Conservation (phyloP, 2,888 invertebrate genomes). For the Anaspis maculata region DNA sequence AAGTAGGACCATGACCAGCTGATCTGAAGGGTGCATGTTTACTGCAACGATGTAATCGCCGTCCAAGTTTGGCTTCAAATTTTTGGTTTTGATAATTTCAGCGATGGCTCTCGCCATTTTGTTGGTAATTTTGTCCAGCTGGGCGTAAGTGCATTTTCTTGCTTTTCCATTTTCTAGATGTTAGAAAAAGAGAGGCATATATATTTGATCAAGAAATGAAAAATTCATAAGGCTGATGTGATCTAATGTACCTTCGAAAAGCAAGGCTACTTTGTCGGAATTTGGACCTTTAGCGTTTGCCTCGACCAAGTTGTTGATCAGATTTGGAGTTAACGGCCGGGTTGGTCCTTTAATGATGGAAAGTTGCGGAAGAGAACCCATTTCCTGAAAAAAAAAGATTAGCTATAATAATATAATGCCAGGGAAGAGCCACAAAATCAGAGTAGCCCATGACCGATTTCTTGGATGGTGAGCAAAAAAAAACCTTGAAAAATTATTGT, state of each 20-base stretch:
- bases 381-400: conserved; percentile 38
- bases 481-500: too few species aligned
- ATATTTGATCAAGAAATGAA: neutral
- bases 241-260: conserved; percentile 47
- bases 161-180: conserved; percentile 20
- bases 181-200: neutral
- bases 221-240: conserved; percentile 1
- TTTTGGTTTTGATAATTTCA: conserved; percentile 36
- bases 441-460: too few species aligned
- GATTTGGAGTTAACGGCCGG: conserved; percentile 27
- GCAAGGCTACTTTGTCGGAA: conserved; percentile 50
- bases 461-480: too few species aligned
- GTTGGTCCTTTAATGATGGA: conserved; percentile 61
- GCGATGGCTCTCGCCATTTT: conserved; percentile 50
- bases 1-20: conserved; percentile 56
- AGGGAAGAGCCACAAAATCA: too few species aligned
- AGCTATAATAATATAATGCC: too few species aligned
- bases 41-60: conserved; percentile 69
- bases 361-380: conserved; percentile 70
- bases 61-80: conserved; percentile 50
- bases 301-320: conserved; percentile 46
- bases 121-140: conserved; percentile 50
- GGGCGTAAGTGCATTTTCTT: conserved; percentile 43
- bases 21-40: conserved; percentile 69
- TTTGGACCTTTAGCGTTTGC: conserved; percentile 46